Evolutionary conservation across 1,140 invertebrate genomes (phyloP), one percentile per base, ranked within the genome.

Genomic region (Nasonia giraulti): DNA sequence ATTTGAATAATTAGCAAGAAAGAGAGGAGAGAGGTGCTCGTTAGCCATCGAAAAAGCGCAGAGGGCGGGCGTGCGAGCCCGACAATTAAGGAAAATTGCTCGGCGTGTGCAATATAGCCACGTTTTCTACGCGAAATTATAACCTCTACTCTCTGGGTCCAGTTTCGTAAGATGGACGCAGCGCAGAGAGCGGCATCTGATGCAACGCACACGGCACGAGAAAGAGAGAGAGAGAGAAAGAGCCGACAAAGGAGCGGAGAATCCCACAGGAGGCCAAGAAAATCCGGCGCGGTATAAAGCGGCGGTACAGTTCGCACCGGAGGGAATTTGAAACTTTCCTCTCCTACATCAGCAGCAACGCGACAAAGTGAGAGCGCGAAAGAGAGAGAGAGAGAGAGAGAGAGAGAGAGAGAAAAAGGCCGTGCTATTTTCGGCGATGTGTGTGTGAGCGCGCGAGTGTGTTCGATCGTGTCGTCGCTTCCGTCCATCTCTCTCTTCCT

Each of bases 401-500:
- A 20, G 14, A 62, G 17, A 20, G 55, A 62, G 14, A 62, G 27
- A 27, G 55, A 62, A 62, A 50, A 62, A 62, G 55, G 55, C 55
- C 55, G 20, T n/a, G 55, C 55, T 62, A 62, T 62, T 62, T 62
- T 62, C 55, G 55, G 55, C 55, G 55, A 17, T 62, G 55, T 62
- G 55, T 62, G 55, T 20, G 55, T n/a, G 2, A 2, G 47, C 4
- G 47, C 2, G 47, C 14, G 47, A 14, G 47, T 50, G 55, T 62
- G 55, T 62, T 62, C 55, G 55, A 62, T 62, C 55, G 55, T 62
- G 81, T 82, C 71, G 33, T 62, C n/a, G 71, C 20, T 31, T 31
- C 62, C 8, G 62, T 14, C 8, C 33, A 33, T 73, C 68, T 73
- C 17, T 68, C 14, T 44, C 27, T 66, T n/a, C 40, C 17, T 47